Evolutionary conservation across 1,140 invertebrate species (phyloP).

Genomic region (Trachelipus rathkii): DNA sequence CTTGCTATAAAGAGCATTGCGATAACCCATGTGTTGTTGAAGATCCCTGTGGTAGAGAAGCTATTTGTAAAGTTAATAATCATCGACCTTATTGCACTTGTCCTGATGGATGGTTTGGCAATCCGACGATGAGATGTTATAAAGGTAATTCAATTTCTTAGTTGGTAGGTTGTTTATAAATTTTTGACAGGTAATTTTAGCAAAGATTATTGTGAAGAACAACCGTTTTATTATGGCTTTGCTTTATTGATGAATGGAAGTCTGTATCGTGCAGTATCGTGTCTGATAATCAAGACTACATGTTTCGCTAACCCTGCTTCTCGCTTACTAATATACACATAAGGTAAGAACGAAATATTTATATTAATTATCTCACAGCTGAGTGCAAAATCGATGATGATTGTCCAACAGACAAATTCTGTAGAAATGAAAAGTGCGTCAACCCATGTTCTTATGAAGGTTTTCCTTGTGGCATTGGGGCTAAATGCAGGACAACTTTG

Average conservation of each 20-base stretch:
- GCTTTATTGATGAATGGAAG: not conserved
- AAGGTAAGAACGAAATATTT: constrained; percentile 33
- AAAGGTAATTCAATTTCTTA: constrained; percentile 64
- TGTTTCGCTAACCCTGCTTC: constrained; percentile 31
- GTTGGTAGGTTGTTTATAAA: constrained; percentile 5
- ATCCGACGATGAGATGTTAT: constrained; percentile 78
- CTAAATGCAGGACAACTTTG: constrained; percentile 66
- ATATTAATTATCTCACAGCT: constrained; percentile 55
- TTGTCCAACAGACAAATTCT: constrained; percentile 80
- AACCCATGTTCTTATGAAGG: constrained; percentile 66
- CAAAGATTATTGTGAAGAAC: not conserved
- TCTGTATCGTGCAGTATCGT: not conserved
- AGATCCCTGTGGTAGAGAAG: constrained; percentile 72
- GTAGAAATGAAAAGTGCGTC: constrained; percentile 70
- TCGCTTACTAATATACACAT: constrained; percentile 27
- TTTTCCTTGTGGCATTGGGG: constrained; percentile 68
- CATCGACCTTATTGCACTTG: constrained; percentile 76
- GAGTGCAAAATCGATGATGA: constrained; percentile 76
- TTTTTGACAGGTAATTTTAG: not conserved
- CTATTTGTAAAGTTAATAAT: constrained; percentile 66
- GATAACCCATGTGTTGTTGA: constrained; percentile 70
- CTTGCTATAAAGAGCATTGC: constrained; percentile 73
- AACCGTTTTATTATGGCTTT: not conserved
- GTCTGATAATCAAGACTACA: not conserved
- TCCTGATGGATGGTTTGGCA: constrained; percentile 75